Base-by-base conservation (phyloP, 2,888 invertebrate species). In the Melipona beecheii region DNA sequence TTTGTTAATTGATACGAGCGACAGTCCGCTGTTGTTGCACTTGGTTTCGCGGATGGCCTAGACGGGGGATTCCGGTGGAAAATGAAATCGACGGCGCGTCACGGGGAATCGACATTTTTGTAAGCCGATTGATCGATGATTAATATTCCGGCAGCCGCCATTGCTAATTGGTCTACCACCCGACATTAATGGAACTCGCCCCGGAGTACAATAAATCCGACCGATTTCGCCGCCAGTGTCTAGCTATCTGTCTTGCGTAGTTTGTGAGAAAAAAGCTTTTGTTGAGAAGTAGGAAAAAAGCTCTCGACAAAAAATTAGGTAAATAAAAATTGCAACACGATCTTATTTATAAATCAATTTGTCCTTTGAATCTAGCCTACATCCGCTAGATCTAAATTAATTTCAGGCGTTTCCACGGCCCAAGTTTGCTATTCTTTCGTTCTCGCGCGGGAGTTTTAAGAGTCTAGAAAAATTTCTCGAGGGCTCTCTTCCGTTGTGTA, bases 81-180 rank as follows among this genome's bases (percentile, higher is more conserved):
- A 43, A 75, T 21, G 65, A 21, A 50, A 75, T 56, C 31, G 17
- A 17, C n/a, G 13, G 27, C 11, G 52, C 69, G 19, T 9, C 24
- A 43, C 43, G 17, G 11, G 3, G 74, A 60, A 56, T 58, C 56
- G 15, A 15, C n/a, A 77, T 78, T 84, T 84, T 84, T 84, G 56
- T 82, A 84, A 82, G 71, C 84, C 84, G 84, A 84, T 82, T 69
- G 27, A 2, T 31, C 56, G 58, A 75, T 78, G 72, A 78, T 84
- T 82, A 81, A 84, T 82, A 84, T 82, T 58, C 64, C 43, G 9
- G 24, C 15, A 0, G 43, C 36, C 60, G 64, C 49, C n/a, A 72
- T 52, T 58, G 64, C 62, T 82, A 84, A 84, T 82, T 78, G 82
- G 24, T 78, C 72, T 75, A 17, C 58, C 69, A 58, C 21, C 24